Evolutionary conservation across 2,797 vertebrate species (phyloP).

Genomic region (Gallirallus australis): DNA sequence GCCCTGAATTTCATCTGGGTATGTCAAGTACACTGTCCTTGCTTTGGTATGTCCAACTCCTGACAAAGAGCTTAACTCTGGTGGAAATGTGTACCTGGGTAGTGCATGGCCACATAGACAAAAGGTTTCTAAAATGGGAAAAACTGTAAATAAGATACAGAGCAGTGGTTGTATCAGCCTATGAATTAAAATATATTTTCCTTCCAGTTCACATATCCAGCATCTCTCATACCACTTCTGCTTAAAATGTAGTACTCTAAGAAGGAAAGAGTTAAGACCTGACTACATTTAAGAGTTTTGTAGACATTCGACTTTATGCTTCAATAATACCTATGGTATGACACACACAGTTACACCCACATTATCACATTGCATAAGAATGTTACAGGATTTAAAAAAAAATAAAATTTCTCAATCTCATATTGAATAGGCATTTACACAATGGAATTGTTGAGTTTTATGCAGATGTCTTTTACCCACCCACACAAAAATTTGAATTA

Average conservation of each 20-base stretch:
- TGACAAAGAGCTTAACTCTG: neutral
- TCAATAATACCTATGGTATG: constrained; percentile 14
- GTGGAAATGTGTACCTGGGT: neutral
- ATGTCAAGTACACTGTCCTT: neutral
- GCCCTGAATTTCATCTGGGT: neutral
- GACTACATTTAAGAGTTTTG: neutral
- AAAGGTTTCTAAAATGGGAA: neutral
- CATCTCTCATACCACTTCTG: neutral
- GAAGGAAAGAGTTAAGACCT: neutral
- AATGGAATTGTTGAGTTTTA: neutral
- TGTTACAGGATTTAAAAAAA: neutral
- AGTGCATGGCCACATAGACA: neutral
- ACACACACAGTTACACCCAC: neutral
- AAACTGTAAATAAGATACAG: neutral
- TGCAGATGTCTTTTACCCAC: neutral
- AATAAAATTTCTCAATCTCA: neutral
- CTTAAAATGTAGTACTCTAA: constrained; percentile 6
- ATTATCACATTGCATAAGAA: neutral
- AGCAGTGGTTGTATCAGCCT: neutral
- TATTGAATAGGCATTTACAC: neutral
- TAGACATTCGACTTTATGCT: constrained; percentile 1
- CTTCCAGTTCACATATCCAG: neutral
- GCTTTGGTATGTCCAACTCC: neutral
- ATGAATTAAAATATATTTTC: neutral
- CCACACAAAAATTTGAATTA: constrained; percentile 12